Base-by-base conservation (phyloP, 2,888 invertebrate genomes). In the Thalpophila matura region DNA sequence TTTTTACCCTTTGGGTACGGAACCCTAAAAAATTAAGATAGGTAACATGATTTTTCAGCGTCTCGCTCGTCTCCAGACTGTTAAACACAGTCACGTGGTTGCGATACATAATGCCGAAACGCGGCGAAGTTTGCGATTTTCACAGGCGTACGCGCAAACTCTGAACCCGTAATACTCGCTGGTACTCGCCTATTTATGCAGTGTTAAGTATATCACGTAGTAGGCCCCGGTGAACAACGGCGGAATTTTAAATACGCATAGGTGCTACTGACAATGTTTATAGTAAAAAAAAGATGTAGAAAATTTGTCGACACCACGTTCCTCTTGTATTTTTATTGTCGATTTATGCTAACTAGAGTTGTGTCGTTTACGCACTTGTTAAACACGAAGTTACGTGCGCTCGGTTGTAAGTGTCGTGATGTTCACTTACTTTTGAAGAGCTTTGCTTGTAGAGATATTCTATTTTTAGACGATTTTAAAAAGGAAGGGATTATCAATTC, bases 141-240 rank as follows among this genome's bases (percentile, higher is more conserved):
- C 63, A 61, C 49, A 70, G 64, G 79, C 80, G 86, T 84, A 83
- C 84, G 86, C 87, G 84, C 87, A 83, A 83, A 85, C 84, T 86
- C 85, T 81, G 78, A 87, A 86, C 85, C 84, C 81, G 70, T 74
- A 72, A 82, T 61, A 82, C 83, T 84, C 84, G 43, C 81, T 83
- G 69, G 74, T 73, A 73, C 61, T 61, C 53, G 43, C 74, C 88
- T 91, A 90, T 91, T 90, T 90, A 89, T 90, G 89, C 89, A 84
- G 84, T 74, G 85, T 83, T 93, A 94, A 94, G 93, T 92, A 90
- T 89, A 91, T 86, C 94, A 95, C 94, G 94, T 94, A 90, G 90
- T 86, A 92, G 92, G 90, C 90, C 80, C 85, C 83, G 74, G 79
- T 82, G 83, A 79, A 83, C 83, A 81, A 82, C 87, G 74, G 66